Percentiles rank a stretch among this genome's conserved stretches.
Conservation (phyloP, 2,888 invertebrate genomes). For the Brachynemurus nebulosus region DNA sequence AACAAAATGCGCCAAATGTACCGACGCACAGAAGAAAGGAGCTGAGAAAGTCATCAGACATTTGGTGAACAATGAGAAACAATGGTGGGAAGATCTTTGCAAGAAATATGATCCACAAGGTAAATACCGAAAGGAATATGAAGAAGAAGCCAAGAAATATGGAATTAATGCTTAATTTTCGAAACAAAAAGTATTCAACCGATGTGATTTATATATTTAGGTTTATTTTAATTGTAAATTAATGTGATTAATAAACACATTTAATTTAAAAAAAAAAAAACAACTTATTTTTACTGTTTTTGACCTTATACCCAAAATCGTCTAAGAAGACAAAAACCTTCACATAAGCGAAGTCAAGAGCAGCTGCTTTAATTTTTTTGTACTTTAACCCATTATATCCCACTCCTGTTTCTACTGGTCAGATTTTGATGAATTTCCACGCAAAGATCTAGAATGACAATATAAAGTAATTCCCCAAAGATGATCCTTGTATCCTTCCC, state of each 20-base stretch:
- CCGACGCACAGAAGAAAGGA: constrained; percentile 40
- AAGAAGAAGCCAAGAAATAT: constrained; percentile 32
- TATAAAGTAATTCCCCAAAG: too few species aligned
- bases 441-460: too few species aligned
- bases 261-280: neutral
- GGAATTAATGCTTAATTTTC: neutral
- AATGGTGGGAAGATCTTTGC: constrained; percentile 43
- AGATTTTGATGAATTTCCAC: too few species aligned
- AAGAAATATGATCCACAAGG: constrained; percentile 50
- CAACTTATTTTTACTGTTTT: neutral
- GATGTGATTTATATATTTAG: neutral
- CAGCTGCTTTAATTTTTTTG: too few species aligned
- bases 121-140: constrained; percentile 43
- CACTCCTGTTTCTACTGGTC: too few species aligned
- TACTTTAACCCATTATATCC: too few species aligned
- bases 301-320: too few species aligned
- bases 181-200: neutral
- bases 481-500: too few species aligned
- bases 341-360: too few species aligned
- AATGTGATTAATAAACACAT: neutral
- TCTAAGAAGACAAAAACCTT: too few species aligned
- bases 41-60: constrained; percentile 44
- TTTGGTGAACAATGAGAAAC: constrained; percentile 43
- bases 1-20: constrained; percentile 46
- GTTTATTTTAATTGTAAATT: neutral